Conservation (phyloP, 2,113 vertebrate genomes). For the Limanda limanda region DNA sequence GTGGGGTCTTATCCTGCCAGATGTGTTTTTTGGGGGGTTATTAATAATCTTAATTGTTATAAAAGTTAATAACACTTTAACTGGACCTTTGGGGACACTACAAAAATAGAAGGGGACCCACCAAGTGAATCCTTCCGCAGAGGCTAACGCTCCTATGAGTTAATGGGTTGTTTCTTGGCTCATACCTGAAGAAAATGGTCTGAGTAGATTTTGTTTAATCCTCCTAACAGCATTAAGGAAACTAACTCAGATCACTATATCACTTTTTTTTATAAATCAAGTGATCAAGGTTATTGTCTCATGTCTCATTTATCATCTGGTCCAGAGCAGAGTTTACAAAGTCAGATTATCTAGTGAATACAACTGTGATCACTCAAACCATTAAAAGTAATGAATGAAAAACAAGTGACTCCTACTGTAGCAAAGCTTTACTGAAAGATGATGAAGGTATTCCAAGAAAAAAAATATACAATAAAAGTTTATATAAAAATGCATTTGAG, state of each 20-base stretch:
- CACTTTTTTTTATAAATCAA: too few species aligned
- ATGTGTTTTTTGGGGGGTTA: not conserved
- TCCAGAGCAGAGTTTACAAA: not conserved
- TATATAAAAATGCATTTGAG: slow-evolving; percentile 62
- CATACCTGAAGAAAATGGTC: too few species aligned
- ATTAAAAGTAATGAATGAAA: not conserved
- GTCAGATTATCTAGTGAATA: not conserved
- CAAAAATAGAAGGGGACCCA: too few species aligned
- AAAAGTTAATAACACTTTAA: too few species aligned
- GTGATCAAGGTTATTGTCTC: not conserved
- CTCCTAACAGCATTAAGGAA: too few species aligned
- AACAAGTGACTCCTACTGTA: slow-evolving; percentile 39
- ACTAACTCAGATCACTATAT: too few species aligned
- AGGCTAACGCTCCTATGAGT: too few species aligned
- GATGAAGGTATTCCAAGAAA: slow-evolving; percentile 47
- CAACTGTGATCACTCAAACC: not conserved
- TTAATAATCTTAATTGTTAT: not conserved
- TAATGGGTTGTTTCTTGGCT: too few species aligned
- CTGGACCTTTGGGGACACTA: too few species aligned
- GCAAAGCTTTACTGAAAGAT: slow-evolving; percentile 65
- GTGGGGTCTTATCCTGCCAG: not conserved
- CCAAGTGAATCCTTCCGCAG: accelerated
- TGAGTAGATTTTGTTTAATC: too few species aligned
- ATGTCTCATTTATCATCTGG: slow-evolving; percentile 5
- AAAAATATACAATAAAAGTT: slow-evolving; percentile 27